Percentiles rank a stretch among this genome's conserved stretches.
Conservation (phyloP, 2,797 vertebrate genomes). For the Tenualosa thibaudeaui region DNA sequence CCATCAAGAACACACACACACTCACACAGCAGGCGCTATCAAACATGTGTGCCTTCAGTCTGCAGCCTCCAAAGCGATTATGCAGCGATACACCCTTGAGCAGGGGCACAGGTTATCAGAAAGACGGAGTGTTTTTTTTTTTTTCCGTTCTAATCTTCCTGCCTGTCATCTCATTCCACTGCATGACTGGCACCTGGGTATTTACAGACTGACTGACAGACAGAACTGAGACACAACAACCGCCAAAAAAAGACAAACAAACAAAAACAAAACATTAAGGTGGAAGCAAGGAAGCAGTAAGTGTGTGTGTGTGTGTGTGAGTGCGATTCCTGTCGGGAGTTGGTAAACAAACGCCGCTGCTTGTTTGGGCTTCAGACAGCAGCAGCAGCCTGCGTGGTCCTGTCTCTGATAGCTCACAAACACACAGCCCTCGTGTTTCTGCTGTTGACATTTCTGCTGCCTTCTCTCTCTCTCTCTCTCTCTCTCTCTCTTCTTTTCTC, state of each 20-base stretch:
- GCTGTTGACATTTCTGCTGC: constrained; percentile 51
- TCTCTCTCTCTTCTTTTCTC: not conserved
- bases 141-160: constrained; percentile 30
- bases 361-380: constrained; percentile 49
- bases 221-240: not conserved
- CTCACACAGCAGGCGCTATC: constrained; percentile 32
- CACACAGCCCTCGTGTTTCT: constrained; percentile 44
- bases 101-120: constrained; percentile 45
- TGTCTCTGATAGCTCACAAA: constrained; percentile 45
- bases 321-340: constrained; percentile 40
- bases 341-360: constrained; percentile 46
- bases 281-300: not conserved
- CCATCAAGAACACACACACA: not conserved
- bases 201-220: constrained; percentile 17
- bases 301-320: too few species aligned
- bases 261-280: not conserved
- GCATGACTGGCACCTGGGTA: constrained; percentile 40
- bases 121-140: constrained; percentile 31
- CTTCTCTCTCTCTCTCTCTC: constrained; percentile 17
- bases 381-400: constrained; percentile 34
- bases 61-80: constrained; percentile 51
- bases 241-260: not conserved
- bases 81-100: constrained; percentile 37
- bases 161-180: not conserved
- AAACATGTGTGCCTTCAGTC: constrained; percentile 40